Evolutionary conservation across 2,888 invertebrate species (phyloP).

Genomic region (Eilema caniola): DNA sequence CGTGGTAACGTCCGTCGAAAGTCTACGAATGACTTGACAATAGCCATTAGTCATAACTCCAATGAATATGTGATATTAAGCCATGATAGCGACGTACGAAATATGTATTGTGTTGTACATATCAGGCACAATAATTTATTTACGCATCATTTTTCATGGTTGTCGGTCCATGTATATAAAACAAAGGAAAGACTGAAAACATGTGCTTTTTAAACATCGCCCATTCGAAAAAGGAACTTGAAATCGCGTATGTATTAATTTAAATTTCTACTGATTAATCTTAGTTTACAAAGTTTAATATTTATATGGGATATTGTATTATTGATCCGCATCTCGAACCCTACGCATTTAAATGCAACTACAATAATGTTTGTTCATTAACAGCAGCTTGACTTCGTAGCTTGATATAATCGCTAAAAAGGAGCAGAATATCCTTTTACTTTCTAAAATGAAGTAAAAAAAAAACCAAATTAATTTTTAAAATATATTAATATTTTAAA

Average conservation of each 20-base stretch:
- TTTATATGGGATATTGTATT: slow-evolving; percentile 25
- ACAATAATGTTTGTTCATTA: slow-evolving; percentile 27
- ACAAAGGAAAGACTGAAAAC: slow-evolving; percentile 80
- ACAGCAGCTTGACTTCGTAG: slow-evolving; percentile 19
- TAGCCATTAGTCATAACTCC: slow-evolving; percentile 62
- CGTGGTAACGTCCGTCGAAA: slow-evolving; percentile 58
- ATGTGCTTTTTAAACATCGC: slow-evolving; percentile 54
- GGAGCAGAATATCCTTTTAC: not conserved
- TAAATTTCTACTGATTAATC: slow-evolving; percentile 20
- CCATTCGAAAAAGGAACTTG: slow-evolving; percentile 37
- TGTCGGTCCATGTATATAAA: slow-evolving; percentile 79
- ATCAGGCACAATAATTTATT: slow-evolving; percentile 47
- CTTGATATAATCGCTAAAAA: not conserved
- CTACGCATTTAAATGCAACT: slow-evolving; percentile 28
- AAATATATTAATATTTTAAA: not conserved
- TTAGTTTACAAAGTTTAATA: slow-evolving; percentile 20
- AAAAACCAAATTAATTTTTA: too few relatives aligned
- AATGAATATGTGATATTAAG: slow-evolving; percentile 67
- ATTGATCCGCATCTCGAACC: slow-evolving; percentile 19
- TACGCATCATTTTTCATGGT: slow-evolving; percentile 46
- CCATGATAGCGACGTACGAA: slow-evolving; percentile 52
- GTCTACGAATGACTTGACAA: slow-evolving; percentile 54
- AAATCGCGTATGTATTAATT: slow-evolving; percentile 34
- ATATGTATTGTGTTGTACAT: slow-evolving; percentile 52
- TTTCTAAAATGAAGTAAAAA: not conserved